Evolutionary conservation across 2,888 invertebrate genomes (phyloP).

Genomic region (Nymphalis urticae): DNA sequence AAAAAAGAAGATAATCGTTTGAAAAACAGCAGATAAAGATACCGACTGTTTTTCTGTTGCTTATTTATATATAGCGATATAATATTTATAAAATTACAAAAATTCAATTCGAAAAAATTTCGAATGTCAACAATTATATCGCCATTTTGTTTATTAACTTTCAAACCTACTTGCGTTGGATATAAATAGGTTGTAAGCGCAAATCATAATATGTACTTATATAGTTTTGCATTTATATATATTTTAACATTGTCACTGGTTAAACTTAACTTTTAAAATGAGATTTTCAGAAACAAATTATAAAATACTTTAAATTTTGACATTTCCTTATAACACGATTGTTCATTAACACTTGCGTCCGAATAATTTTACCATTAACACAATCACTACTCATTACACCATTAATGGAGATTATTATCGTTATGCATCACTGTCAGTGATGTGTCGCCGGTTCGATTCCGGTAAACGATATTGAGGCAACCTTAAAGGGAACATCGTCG

Average conservation of each 20-base stretch:
- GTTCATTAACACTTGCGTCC: background rate
- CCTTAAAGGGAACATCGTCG: background rate
- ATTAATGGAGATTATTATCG: conserved; percentile 1
- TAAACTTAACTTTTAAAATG: background rate
- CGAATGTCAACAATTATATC: too few relatives aligned
- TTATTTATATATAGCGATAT: too few relatives aligned
- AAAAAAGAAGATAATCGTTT: too few relatives aligned
- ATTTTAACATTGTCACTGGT: background rate
- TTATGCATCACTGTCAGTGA: background rate
- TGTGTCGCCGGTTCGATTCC: conserved; percentile 6
- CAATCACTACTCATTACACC: background rate
- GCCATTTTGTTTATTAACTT: too few relatives aligned
- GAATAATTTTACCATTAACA: conserved; percentile 15
- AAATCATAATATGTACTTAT: too few relatives aligned
- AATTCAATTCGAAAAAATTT: too few relatives aligned
- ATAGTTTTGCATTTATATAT: too few relatives aligned
- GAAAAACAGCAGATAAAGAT: too few relatives aligned
- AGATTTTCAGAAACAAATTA: background rate
- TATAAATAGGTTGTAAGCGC: too few relatives aligned
- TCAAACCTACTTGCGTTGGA: too few relatives aligned
- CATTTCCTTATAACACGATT: background rate
- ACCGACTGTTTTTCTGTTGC: too few relatives aligned
- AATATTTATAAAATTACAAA: too few relatives aligned
- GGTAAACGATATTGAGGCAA: background rate
- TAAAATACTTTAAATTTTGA: background rate